Evolutionary conservation across 2,797 vertebrate species (phyloP), one percentile per base, ranked within the genome.

Genomic region (Anas georgica): DNA sequence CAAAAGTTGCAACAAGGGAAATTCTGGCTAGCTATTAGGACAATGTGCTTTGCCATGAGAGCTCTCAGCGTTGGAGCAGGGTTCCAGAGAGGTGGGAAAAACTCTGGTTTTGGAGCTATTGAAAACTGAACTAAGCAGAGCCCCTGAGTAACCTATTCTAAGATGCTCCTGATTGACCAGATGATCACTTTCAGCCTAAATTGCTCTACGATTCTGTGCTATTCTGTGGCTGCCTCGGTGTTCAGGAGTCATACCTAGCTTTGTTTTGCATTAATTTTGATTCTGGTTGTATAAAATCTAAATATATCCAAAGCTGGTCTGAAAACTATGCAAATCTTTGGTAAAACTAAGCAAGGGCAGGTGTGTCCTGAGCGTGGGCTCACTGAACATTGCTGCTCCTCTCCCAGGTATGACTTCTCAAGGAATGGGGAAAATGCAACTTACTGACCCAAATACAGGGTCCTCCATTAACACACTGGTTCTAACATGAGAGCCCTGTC

Each of bases 281-380:
- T 78, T 80, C 90, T 68, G 46, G 55, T 66, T 66, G 37, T 18
- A 31, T 15, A 70, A 79, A 59, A 88, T 25, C 59, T 72, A 91
- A 94, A 93, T 50, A 72, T 33, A 91, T 31, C 62, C 76, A 75
- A 83, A 83, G 13, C 21, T 75, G 33, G 78, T 86, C 35, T 69
- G 67, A 75, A 66, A 91, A 52, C 59, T 28, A 17, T 17, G 60
- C 46, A 72, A 86, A 80, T 16, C 33, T 93, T 67, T 62, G 29
- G 52, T 64, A 86, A 84, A 84, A 66, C 63, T 25, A 84, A 88
- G 83, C 41, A 48, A 55, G 79, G 55, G 73, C 77, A 88, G 55
- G 70, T 67, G 77, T 3, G n/a, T 45, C 68, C 86, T 52, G 21
- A 12, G n/a, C n/a, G 6, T 12, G 48, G 39, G 25, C 31, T 43